phyloP scores from a whole-genome alignment of 2,113 vertebrate species.

The Neopipo cinnamomea region DNA sequence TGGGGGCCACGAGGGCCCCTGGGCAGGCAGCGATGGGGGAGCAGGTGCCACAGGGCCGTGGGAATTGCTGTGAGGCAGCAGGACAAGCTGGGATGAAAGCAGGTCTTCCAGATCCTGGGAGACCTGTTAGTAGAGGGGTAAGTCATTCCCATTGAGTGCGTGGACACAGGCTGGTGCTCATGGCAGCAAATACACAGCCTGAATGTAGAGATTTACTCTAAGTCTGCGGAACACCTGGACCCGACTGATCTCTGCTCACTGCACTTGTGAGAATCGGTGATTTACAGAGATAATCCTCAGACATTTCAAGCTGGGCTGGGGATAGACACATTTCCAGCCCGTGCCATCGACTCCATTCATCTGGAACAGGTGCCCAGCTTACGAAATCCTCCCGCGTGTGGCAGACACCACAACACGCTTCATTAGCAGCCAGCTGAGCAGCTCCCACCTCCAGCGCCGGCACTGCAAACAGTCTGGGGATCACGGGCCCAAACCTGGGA shows the following conservation, averaged over 20 bases:
- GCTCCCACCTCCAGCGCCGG: constrained; percentile 35
- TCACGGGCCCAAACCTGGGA: constrained; percentile 33
- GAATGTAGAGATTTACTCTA: neutral
- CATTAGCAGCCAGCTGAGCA: constrained; percentile 53
- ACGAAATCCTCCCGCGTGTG: constrained; percentile 49
- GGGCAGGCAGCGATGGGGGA: neutral
- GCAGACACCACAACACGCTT: constrained; percentile 42
- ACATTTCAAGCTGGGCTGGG: constrained; percentile 44
- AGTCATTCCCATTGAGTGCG: rapidly evolving
- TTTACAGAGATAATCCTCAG: constrained; percentile 57
- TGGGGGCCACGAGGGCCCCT: rapidly evolving
- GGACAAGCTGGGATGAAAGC: neutral
- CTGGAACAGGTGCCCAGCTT: constrained; percentile 44
- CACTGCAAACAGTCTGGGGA: constrained; percentile 48
- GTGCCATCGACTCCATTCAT: constrained; percentile 70
- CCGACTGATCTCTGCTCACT: neutral
- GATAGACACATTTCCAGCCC: constrained; percentile 43
- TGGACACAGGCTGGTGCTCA: neutral
- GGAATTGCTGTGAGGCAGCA: neutral
- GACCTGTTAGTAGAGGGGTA: neutral
- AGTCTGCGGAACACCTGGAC: constrained; percentile 50
- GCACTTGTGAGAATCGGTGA: neutral
- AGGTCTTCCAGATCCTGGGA: no score
- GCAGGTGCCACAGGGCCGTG: neutral
- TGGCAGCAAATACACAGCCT: neutral